phyloP scores from a whole-genome alignment of 2,113 vertebrate species.

The Toxotes jaculatrix region DNA sequence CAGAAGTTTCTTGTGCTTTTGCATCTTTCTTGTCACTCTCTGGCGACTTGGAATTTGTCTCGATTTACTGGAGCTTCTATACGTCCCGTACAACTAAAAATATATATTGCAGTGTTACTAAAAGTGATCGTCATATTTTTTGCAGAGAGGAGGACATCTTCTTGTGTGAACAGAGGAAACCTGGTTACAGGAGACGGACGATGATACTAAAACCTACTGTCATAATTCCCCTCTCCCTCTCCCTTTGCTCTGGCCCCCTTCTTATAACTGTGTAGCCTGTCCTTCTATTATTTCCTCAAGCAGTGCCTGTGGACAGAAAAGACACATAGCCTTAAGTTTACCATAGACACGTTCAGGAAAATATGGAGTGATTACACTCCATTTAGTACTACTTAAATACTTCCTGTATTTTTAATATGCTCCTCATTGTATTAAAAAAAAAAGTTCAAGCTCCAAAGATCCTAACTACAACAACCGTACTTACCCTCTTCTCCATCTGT shows the following conservation, averaged over 20 bases:
- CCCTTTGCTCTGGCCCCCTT: conserved; percentile 24
- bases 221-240: conserved; percentile 28
- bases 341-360: not conserved
- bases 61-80: conserved; percentile 21
- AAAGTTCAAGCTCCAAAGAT: not conserved
- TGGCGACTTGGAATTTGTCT: conserved; percentile 45
- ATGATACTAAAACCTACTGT: conserved; percentile 3
- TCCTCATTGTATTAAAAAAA: not conserved
- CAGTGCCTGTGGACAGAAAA: conserved; percentile 62
- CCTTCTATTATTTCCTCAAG: conserved; percentile 44
- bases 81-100: not conserved
- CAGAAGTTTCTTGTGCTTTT: conserved; percentile 43
- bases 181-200: conserved; percentile 5
- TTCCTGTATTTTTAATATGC: not conserved
- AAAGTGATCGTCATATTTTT: conserved; percentile 36
- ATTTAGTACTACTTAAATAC: not conserved
- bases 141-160: conserved; percentile 13
- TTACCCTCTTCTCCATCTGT: conserved; percentile 81
- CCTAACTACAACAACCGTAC: not conserved
- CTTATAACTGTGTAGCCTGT: conserved; percentile 3
- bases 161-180: conserved; percentile 8
- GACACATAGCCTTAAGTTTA: not conserved
- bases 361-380: not conserved
- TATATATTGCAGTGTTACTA: conserved; percentile 29
- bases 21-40: conserved; percentile 5